phyloP scores from a whole-genome alignment of 2,888 invertebrate genomes.

The Belgica antarctica region DNA sequence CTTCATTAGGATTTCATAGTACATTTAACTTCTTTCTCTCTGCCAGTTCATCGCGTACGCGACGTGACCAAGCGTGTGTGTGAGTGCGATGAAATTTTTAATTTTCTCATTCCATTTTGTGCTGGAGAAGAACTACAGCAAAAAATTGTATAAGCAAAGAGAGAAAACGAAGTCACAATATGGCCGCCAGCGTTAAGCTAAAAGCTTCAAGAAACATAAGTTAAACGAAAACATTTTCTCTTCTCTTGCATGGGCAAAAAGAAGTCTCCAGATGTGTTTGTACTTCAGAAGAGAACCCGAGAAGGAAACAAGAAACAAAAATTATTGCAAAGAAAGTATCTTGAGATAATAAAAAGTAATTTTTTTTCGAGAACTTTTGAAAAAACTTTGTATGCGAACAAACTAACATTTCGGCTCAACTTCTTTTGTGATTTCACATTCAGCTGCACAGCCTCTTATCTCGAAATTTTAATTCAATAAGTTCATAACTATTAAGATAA shows the following conservation, averaged over 20 bases:
- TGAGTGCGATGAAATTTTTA: slow-evolving; percentile 22
- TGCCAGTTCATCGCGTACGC: background rate
- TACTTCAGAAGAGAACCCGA: background rate
- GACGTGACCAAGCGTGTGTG: background rate
- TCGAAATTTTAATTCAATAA: background rate
- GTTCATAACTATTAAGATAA: slow-evolving; percentile 6
- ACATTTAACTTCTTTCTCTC: background rate
- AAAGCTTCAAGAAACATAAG: slow-evolving; percentile 34
- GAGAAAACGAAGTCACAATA: slow-evolving; percentile 37
- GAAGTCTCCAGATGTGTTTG: background rate
- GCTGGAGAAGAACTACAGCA: background rate
- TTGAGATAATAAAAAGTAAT: background rate
- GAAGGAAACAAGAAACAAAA: too few relatives aligned
- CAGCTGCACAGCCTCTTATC: background rate
- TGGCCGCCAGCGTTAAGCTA: slow-evolving; percentile 40
- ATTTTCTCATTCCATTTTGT: slow-evolving; percentile 43
- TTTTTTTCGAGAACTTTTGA: background rate
- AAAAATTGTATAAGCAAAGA: background rate
- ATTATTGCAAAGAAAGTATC: background rate
- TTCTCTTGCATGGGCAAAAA: background rate
- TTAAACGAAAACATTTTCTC: slow-evolving; percentile 9
- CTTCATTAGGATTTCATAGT: slow-evolving; percentile 37
- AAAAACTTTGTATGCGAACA: too few relatives aligned
- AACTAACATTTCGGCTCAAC: too few relatives aligned
- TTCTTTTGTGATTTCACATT: too few relatives aligned